Evolutionary conservation across 2,797 vertebrate genomes (phyloP).

Genomic region (Alectoris magna): DNA sequence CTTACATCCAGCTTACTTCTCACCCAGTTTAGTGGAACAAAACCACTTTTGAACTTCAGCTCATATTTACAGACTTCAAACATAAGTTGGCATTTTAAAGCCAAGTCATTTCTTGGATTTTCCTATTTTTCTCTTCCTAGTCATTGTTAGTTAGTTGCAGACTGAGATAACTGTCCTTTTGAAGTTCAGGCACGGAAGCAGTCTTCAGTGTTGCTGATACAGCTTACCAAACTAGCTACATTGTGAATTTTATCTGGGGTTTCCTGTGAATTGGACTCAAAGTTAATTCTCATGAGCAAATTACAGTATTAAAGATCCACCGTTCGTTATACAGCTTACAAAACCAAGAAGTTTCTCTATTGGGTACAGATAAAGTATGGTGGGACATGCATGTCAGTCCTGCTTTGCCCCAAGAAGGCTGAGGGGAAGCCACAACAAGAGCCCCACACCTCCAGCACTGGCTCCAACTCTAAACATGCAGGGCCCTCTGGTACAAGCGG

Average conservation of each 20-base stretch:
- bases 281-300: constrained; percentile 47
- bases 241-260: constrained; percentile 59
- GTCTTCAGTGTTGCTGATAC: constrained; percentile 73
- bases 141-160: constrained; percentile 78
- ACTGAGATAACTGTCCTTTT: constrained; percentile 74
- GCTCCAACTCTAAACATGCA: neutral
- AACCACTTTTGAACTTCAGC: constrained; percentile 73
- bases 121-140: constrained; percentile 72
- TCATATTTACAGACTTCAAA: constrained; percentile 72
- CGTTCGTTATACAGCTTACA: neutral
- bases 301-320: constrained; percentile 16
- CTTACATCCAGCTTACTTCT: constrained; percentile 58
- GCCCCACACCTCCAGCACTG: neutral
- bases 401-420: neutral
- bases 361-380: neutral
- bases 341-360: neutral
- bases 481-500: neutral
- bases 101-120: constrained; percentile 75
- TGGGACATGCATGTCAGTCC: rapidly evolving
- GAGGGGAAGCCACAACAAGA: neutral
- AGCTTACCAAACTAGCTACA: constrained; percentile 51
- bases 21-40: constrained; percentile 65
- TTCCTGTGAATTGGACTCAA: constrained; percentile 51
- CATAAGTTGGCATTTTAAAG: constrained; percentile 70
- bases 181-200: constrained; percentile 76